These are phyloP conservation scores for Oceanodroma tethys DNA, from an alignment of 2,113 vertebrate species.

Conservation along the genomic window DNA sequence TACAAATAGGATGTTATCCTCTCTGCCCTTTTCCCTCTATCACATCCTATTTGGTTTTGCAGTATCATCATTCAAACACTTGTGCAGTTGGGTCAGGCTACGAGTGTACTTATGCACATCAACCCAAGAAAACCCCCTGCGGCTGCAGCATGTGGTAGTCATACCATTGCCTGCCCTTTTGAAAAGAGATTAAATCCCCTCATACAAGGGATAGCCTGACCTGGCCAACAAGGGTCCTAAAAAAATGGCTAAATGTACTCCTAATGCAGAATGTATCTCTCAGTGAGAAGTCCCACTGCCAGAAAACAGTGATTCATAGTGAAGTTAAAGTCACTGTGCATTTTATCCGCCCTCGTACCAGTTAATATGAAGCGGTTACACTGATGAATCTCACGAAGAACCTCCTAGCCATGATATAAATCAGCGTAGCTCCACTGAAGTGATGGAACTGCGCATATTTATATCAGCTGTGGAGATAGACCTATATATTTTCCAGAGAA, in stretches of 20 bases:
- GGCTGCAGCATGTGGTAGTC: neutral
- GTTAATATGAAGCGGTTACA: neutral
- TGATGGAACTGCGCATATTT: neutral
- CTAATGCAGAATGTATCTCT: neutral
- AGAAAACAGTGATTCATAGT: neutral
- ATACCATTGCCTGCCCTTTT: neutral
- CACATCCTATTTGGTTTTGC: neutral
- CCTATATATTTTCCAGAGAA: neutral
- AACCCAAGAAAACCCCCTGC: neutral
- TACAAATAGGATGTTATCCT: neutral
- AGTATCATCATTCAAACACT: neutral
- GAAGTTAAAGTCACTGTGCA: neutral
- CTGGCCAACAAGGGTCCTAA: neutral
- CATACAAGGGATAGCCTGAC: neutral
- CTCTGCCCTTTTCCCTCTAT: neutral
- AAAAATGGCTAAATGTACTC: neutral
- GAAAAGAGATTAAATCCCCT: neutral
- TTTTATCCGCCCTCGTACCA: neutral
- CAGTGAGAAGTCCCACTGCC: neutral
- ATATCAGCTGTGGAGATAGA: neutral
- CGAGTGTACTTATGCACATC: accelerated
- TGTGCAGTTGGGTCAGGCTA: neutral
- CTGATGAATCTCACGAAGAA: neutral
- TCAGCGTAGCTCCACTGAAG: neutral
- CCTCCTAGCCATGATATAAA: neutral